These are phyloP conservation scores for Cylas formicarius DNA, from an alignment of 1,140 invertebrate genomes.

Conservation along the genomic window DNA sequence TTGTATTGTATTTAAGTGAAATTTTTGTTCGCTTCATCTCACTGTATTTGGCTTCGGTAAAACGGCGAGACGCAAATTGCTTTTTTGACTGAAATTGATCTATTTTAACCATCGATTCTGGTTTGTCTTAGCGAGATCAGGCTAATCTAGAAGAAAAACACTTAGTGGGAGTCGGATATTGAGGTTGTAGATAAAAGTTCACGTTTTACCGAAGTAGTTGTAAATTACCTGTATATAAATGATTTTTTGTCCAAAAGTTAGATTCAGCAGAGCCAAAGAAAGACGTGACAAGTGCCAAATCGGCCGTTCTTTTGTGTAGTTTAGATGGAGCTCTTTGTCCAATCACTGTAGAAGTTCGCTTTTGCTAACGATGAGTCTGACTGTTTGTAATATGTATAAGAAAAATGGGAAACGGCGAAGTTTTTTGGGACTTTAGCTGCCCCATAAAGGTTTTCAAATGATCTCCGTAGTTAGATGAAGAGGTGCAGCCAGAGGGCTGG, in stretches of 20 bases:
- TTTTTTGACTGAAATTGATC: too few species aligned
- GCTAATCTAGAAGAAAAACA: too few species aligned
- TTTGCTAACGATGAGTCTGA: constrained; percentile 39
- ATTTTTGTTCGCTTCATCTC: constrained; percentile 8
- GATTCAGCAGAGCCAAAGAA: constrained; percentile 40
- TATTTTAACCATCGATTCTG: too few species aligned
- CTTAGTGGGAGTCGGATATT: too few species aligned
- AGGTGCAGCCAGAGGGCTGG: constrained; percentile 35
- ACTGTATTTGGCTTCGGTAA: constrained; percentile 7
- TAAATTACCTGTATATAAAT: constrained; percentile 25
- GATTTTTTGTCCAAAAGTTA: constrained; percentile 23
- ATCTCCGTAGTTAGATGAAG: constrained; percentile 41
- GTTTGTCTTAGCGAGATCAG: too few species aligned
- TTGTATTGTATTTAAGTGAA: constrained; percentile 24
- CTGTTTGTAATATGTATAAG: constrained; percentile 31
- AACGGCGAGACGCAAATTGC: too few species aligned
- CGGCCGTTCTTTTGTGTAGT: constrained; percentile 8
- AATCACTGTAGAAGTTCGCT: constrained; percentile 21
- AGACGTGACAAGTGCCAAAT: constrained; percentile 30
- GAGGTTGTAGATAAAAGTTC: too few species aligned
- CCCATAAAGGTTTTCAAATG: constrained; percentile 40
- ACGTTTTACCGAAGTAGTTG: constrained; percentile 12
- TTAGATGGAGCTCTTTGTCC: constrained; percentile 1
- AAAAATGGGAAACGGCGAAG: constrained; percentile 17
- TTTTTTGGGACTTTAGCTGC: constrained; percentile 25